phyloP scores from a whole-genome alignment of 2,888 invertebrate genomes.

The Lycocerus yunnanus region DNA sequence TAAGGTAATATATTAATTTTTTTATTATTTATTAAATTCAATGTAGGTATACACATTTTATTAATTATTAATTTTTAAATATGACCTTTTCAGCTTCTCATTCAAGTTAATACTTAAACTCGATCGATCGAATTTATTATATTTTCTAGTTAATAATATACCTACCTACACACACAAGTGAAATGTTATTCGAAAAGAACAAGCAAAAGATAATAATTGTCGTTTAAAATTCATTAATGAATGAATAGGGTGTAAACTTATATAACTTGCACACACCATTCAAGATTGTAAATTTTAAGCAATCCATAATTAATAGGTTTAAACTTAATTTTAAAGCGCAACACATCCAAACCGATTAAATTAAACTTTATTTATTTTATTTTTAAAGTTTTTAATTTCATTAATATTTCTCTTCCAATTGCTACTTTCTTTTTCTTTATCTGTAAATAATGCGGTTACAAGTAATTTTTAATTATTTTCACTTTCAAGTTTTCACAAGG shows the following conservation, averaged over 20 bases:
- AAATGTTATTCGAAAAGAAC: neutral
- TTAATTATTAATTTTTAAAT: no score
- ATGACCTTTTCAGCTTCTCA: no score
- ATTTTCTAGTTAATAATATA: no score
- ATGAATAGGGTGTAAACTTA: neutral
- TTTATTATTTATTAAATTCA: neutral
- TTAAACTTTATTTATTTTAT: neutral
- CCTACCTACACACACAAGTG: no score
- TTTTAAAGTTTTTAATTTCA: neutral
- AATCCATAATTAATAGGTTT: neutral
- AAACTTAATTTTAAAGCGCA: neutral
- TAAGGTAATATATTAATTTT: slow-evolving; percentile 36
- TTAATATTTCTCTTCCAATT: neutral
- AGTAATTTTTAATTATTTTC: no score
- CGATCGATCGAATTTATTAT: no score
- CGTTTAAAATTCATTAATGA: neutral
- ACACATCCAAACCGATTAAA: neutral
- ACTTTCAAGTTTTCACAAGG: no score
- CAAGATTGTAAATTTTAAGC: neutral
- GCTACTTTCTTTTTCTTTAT: neutral
- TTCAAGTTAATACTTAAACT: no score
- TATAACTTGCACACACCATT: neutral
- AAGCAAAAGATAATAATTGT: neutral
- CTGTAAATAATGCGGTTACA: no score
- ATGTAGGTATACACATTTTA: no score